Evolutionary conservation across 2,113 vertebrate genomes (phyloP).

Genomic region (Engraulis encrasicolus): DNA sequence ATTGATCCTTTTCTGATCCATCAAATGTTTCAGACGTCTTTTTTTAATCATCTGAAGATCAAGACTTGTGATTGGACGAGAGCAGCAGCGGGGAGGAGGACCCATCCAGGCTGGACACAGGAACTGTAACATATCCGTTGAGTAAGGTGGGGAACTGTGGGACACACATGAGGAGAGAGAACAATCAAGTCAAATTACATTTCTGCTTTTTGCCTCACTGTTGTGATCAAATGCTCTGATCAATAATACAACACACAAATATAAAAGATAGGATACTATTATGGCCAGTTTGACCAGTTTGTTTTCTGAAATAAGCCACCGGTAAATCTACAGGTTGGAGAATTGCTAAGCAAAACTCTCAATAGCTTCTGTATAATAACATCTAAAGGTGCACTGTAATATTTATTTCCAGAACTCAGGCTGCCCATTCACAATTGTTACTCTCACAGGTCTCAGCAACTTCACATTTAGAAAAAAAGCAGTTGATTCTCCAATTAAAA

Average conservation of each 20-base stretch:
- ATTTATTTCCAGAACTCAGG: too few species aligned
- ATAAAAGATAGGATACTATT: neutral
- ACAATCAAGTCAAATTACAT: conserved; percentile 56
- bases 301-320: too few species aligned
- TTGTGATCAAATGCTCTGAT: neutral
- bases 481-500: too few species aligned
- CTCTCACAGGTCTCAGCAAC: too few species aligned
- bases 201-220: neutral
- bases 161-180: too few species aligned
- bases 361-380: too few species aligned
- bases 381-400: too few species aligned
- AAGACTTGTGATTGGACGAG: conserved; percentile 89
- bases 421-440: too few species aligned
- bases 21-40: neutral
- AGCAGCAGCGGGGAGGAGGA: conserved; percentile 88
- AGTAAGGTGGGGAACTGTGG: conserved; percentile 92
- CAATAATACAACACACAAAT: neutral
- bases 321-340: too few species aligned
- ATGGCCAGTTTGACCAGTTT: too few species aligned
- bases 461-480: too few species aligned
- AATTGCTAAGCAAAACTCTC: too few species aligned
- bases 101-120: conserved; percentile 88
- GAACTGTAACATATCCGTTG: conserved; percentile 90
- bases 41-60: conserved; percentile 68
- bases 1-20: neutral